Evolutionary conservation across 1,140 invertebrate species (phyloP), one percentile per base, ranked within the genome.

Genomic region (Pinna nobilis): DNA sequence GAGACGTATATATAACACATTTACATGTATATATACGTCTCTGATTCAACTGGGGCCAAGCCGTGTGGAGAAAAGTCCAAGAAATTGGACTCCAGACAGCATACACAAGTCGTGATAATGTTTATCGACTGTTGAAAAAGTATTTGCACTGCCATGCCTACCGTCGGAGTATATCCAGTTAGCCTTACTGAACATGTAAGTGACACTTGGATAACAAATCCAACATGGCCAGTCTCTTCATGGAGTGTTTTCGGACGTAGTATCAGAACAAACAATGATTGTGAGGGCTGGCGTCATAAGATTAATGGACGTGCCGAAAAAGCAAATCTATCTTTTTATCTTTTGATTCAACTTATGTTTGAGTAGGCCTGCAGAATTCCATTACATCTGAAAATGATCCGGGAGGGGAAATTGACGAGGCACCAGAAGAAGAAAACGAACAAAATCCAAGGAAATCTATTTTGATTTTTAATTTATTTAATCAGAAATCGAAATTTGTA

Each of bases 111-210:
- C 57, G 23, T 30, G 51, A 44, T 7, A 20, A 25, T 23, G 25
- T 44, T 28, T 44, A 55, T 18, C 41, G 9, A 6, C 60, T 60
- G 15, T 23, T 49, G 23, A 41, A 11, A 37, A 53, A 28, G 23
- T 69, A 11, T 32, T 69, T 39, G 41, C 39, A 1, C 32, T 69
- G 7, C 67, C 67, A n/a, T 69, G 59, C 49, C 53, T 69, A 7
- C 67, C 67, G 20, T 5, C 39, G 13, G 53, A 59, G 28, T 55
- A 68, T 18, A 68, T 57, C n/a, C 11, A 18, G 15, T 37, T 37
- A 11, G 63, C 68, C 15, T 61, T 61, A 68, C 59, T 35, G 35
- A 68, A 13, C 59, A 68, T 44, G 41, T 68, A 0, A 28, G 59
- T 39, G 2, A 2, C n/a, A 59, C 66, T 2, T 69, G 66, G 41